Percentiles rank a stretch among this genome's conserved stretches.
phyloP scores from a whole-genome alignment of 2,797 vertebrate genomes.

The Notoglanidium macrostoma region DNA sequence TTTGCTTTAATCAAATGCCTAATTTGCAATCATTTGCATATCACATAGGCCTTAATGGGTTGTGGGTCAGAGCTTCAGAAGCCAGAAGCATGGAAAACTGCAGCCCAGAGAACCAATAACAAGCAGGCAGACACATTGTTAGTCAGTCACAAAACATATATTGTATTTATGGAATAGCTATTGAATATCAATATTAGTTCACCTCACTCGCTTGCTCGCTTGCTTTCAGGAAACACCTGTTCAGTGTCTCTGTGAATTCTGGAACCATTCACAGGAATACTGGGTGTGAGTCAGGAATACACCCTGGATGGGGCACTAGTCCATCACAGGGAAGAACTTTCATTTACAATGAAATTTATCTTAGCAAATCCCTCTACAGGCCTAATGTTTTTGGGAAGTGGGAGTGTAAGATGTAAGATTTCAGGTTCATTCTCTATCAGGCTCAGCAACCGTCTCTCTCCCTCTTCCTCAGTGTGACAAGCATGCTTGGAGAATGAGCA shows the following conservation, averaged over 20 bases:
- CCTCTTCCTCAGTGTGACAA: no score
- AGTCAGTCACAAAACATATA: no score
- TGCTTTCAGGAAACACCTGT: neutral
- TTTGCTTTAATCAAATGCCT: neutral
- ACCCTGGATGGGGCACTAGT: neutral
- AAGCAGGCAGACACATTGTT: neutral
- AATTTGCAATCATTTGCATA: neutral
- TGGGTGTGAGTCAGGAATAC: neutral
- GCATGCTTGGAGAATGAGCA: no score
- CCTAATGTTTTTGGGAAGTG: no score
- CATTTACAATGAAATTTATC: no score
- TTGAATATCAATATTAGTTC: neutral
- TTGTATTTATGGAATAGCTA: no score
- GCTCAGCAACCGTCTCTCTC: no score
- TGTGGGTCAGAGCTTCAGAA: neutral
- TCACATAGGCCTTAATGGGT: neutral
- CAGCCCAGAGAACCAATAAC: neutral
- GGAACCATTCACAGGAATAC: neutral
- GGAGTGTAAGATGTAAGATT: no score
- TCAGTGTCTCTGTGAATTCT: neutral
- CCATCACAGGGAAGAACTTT: no score
- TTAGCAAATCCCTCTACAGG: no score
- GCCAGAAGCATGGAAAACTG: neutral
- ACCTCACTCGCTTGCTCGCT: neutral
- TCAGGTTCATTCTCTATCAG: no score